Evolutionary conservation across 2,113 vertebrate species (phyloP).

Genomic region (Tapirus terrestris): DNA sequence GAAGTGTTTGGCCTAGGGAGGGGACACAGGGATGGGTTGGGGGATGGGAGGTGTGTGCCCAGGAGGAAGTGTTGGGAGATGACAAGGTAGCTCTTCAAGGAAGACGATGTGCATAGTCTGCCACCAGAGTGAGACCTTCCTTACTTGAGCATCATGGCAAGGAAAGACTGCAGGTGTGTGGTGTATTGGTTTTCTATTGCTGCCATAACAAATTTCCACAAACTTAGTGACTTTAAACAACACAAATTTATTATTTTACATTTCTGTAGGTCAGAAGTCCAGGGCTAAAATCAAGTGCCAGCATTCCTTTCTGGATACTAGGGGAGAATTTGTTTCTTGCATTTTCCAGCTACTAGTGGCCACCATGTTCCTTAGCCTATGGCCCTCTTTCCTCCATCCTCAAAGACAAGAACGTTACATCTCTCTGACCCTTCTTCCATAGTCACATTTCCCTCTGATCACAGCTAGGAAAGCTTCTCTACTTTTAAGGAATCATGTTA

Average conservation of each 20-base stretch:
- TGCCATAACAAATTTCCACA: neutral
- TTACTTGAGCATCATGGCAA: neutral
- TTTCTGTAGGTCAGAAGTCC: neutral
- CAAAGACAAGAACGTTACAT: neutral
- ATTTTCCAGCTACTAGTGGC: neutral
- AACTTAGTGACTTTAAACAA: neutral
- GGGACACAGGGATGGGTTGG: neutral
- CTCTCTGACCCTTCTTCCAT: neutral
- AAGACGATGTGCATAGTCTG: rapidly evolving
- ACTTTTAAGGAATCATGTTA: neutral
- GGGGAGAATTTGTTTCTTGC: neutral
- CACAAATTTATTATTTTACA: neutral
- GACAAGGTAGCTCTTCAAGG: neutral
- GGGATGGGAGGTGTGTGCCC: neutral
- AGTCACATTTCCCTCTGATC: neutral
- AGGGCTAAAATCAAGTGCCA: neutral
- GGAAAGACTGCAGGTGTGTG: neutral
- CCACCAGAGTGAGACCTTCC: neutral
- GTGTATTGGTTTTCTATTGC: neutral
- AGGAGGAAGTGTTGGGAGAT: neutral
- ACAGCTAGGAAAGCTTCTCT: neutral
- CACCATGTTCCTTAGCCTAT: neutral
- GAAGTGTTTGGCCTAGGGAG: neutral
- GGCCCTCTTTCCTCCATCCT: neutral
- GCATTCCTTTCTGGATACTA: neutral